Conservation (phyloP, 2,113 vertebrate genomes). For the Anoplopoma fimbria region DNA sequence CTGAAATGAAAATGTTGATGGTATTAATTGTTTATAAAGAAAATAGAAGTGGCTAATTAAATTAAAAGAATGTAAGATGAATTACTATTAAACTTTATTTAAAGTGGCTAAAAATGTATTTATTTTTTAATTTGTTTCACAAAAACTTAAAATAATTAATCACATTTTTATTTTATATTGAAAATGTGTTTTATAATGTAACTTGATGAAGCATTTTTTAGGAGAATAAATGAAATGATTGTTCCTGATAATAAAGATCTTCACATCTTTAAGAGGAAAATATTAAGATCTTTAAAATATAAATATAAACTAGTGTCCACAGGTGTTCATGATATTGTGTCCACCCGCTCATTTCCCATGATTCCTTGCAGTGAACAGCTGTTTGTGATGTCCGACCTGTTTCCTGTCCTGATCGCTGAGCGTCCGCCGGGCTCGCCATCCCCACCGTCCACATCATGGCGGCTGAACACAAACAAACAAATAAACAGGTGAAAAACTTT, state of each 20-base stretch:
- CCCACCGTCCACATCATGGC: constrained; percentile 97
- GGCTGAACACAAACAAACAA: constrained; percentile 78
- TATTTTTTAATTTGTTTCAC: background rate
- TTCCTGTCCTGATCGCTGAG: constrained; percentile 11
- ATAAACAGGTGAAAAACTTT: background rate
- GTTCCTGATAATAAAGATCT: background rate
- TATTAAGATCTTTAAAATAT: background rate
- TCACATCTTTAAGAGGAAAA: background rate
- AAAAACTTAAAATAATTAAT: too few species aligned
- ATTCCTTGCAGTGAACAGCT: background rate
- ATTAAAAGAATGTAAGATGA: too few species aligned
- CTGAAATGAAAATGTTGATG: too few species aligned
- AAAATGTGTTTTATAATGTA: background rate
- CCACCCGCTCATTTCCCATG: constrained; percentile 7
- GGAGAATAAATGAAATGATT: background rate
- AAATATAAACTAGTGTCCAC: background rate
- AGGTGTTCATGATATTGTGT: background rate
- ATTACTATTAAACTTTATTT: too few species aligned
- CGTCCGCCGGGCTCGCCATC: constrained; percentile 87
- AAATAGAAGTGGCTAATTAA: background rate
- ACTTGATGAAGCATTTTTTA: background rate
- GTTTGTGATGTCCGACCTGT: constrained; percentile 33
- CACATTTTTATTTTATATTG: background rate
- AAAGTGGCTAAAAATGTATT: background rate
- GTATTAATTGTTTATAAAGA: background rate